Evolutionary conservation across 1,140 invertebrate genomes (phyloP).

Genomic region (Latrodectus geometricus): DNA sequence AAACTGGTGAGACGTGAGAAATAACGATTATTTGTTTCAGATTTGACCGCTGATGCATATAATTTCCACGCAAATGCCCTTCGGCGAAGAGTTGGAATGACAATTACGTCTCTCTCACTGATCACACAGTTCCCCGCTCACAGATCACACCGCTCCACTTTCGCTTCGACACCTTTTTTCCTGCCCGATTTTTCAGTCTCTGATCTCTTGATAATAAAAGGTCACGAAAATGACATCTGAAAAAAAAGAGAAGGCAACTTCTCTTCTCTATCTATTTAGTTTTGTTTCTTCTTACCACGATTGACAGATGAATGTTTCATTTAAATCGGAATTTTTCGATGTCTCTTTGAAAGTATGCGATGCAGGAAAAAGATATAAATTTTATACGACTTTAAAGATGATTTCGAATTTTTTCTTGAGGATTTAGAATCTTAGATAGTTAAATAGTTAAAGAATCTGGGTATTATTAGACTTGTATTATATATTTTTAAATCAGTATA

Average conservation of each 20-base stretch:
- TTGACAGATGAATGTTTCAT: too few species aligned
- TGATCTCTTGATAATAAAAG: constrained; percentile 40
- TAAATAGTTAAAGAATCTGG: too few species aligned
- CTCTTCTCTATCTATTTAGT: too few species aligned
- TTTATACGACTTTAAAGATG: too few species aligned
- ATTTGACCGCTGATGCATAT: constrained; percentile 48
- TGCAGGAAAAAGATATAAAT: too few species aligned
- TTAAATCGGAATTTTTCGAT: too few species aligned
- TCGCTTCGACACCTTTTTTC: constrained; percentile 9
- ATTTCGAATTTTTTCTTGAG: too few species aligned
- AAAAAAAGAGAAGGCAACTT: neutral
- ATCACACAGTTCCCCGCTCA: neutral
- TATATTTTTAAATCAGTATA: too few species aligned
- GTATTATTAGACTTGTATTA: too few species aligned
- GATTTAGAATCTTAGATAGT: too few species aligned
- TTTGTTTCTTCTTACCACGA: too few species aligned
- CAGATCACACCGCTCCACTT: neutral
- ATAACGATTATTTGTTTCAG: constrained; percentile 50
- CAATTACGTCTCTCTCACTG: constrained; percentile 21
- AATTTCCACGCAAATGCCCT: constrained; percentile 31
- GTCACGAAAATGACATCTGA: neutral
- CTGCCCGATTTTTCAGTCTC: neutral
- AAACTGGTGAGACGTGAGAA: constrained; percentile 7
- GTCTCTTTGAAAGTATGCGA: too few species aligned
- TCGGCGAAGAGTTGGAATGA: constrained; percentile 1